Evolutionary conservation across 1,140 invertebrate genomes (phyloP), one percentile per base, ranked within the genome.

Genomic region (Cotesia chilonis): DNA sequence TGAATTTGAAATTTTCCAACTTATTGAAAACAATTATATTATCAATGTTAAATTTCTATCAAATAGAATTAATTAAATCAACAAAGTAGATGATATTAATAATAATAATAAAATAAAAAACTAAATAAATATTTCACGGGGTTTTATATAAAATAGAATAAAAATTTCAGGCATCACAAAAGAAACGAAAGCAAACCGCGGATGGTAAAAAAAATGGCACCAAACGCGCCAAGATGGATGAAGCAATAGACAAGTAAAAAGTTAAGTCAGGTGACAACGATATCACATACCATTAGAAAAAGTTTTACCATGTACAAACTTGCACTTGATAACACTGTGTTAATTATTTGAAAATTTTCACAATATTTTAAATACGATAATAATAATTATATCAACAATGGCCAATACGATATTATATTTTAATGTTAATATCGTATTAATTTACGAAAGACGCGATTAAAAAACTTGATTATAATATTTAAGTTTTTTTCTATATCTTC

Each of bases 121-220:
- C n/a, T 65, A 54, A 4, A 55, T 63, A 28, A 65, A 57, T 57
- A 37, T 12, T 36, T 41, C 38, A 47, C 52, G 51, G 57, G 66
- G 41, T 68, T 17, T 68, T 59, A 71, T 80, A 78, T 76, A 82
- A 73, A 81, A 78, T 78, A 78, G 80, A 79, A 80, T 77, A 80
- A 69, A 80, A 81, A 80, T 87, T 87, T 85, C 85, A 87, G 85
- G 84, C 83, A 78, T 83, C 78, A 74, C 84, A 84, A 84, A 87
- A 86, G 85, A 87, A 87, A 84, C 81, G 85, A 85, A 86, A 87
- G 78, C 78, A 78, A 79, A 79, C 81, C 76, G 79, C 84, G 79
- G 83, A 85, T 74, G 81, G 81, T 84, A 87, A 85, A 85, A 87
- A 86, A 86, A 87, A 87, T 83, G 84, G 85, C 78, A 84, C 84